Percentiles rank a stretch among this genome's conserved stretches.
These are phyloP conservation scores for Theristicus caerulescens DNA, from an alignment of 2,113 vertebrate species.

Conservation along the genomic window DNA sequence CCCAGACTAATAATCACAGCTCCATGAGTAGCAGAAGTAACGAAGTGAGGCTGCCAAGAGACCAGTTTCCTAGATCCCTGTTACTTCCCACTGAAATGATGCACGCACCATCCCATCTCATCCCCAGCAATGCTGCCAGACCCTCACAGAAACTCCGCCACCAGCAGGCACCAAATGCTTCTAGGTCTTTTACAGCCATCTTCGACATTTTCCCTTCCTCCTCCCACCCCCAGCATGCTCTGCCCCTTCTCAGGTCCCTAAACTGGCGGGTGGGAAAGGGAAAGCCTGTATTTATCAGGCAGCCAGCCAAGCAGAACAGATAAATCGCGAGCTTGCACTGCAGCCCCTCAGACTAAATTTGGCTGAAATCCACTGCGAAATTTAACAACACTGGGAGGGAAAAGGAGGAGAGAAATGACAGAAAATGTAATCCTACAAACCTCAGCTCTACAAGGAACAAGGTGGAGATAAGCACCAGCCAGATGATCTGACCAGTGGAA, in stretches of 20 bases:
- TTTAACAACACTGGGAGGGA: background rate
- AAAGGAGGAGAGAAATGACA: background rate
- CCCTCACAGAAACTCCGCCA: background rate
- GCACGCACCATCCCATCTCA: background rate
- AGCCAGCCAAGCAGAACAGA: background rate
- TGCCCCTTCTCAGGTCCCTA: background rate
- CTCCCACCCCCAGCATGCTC: background rate
- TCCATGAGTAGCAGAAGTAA: background rate
- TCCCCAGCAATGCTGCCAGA: background rate
- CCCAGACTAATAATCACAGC: background rate
- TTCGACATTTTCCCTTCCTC: background rate
- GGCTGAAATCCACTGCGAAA: background rate
- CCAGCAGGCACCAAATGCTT: background rate
- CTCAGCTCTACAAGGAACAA: background rate
- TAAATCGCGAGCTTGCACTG: fast-evolving
- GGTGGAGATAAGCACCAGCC: background rate
- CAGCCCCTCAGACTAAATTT: background rate
- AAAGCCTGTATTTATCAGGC: background rate
- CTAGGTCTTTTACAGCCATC: background rate
- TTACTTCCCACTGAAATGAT: background rate
- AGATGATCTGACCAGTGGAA: background rate
- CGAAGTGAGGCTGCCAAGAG: background rate
- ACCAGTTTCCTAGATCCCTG: background rate
- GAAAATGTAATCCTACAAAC: background rate
- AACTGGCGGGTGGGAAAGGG: background rate